Conservation (phyloP, 2,113 vertebrate species). For the Bostrychus sinensis region DNA sequence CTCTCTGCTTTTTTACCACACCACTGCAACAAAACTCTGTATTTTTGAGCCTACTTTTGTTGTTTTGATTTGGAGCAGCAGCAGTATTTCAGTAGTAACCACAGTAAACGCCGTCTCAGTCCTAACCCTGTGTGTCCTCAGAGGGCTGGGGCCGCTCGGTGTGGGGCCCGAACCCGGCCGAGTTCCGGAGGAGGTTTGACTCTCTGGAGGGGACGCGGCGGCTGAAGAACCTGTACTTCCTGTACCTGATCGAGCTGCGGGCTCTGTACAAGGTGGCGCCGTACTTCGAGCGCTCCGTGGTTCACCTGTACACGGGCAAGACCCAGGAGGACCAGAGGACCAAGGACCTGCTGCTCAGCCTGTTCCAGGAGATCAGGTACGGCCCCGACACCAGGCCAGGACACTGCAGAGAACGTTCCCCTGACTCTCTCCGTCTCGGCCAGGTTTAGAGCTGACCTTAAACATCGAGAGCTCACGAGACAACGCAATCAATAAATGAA, state of each 20-base stretch:
- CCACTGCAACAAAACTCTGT: too few relatives aligned
- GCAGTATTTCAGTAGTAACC: too few relatives aligned
- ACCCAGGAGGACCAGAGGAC: conserved; percentile 84
- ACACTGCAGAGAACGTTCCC: background rate
- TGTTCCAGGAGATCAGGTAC: conserved; percentile 92
- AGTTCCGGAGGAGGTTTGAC: conserved; percentile 90
- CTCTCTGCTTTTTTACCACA: too few relatives aligned
- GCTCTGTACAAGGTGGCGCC: conserved; percentile 93
- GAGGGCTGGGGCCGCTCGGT: conserved; percentile 89
- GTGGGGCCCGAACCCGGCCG: conserved; percentile 91
- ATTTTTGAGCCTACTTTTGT: too few relatives aligned
- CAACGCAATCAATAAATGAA: too few relatives aligned
- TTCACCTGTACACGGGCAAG: conserved; percentile 94
- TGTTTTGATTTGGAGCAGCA: too few relatives aligned
- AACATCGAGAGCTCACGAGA: too few relatives aligned
- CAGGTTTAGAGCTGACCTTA: too few relatives aligned
- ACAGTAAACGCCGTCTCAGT: too few relatives aligned
- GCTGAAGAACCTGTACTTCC: conserved; percentile 95
- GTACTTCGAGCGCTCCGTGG: conserved; percentile 90
- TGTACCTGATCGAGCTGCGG: conserved; percentile 94
- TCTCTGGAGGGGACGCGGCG: conserved; percentile 89
- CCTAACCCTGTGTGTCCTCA: conserved; percentile 48
- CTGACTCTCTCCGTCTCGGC: background rate
- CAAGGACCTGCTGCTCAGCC: conserved; percentile 87
- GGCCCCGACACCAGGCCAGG: conserved; percentile 13